Evolutionary conservation across 2,113 vertebrate genomes (phyloP).

Genomic region (Amia ocellicauda): DNA sequence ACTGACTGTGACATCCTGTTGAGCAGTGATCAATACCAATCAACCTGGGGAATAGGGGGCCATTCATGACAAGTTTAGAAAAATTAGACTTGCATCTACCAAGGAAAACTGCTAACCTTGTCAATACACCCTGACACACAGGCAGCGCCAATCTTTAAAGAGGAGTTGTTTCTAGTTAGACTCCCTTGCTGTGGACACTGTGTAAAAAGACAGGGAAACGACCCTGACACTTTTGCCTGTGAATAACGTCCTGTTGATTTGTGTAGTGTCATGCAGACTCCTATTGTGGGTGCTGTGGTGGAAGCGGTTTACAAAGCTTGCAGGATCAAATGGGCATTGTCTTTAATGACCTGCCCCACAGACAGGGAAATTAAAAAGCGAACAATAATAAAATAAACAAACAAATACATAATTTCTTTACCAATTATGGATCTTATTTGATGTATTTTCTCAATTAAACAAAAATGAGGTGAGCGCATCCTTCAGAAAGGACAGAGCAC

Average conservation of each 20-base stretch:
- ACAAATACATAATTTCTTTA: no score
- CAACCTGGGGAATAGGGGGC: not conserved
- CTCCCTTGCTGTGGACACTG: not conserved
- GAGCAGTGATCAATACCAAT: not conserved
- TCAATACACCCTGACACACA: not conserved
- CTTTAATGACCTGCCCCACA: no score
- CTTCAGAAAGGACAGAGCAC: no score
- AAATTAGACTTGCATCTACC: not conserved
- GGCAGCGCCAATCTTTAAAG: not conserved
- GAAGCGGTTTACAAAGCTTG: no score
- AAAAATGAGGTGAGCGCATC: no score
- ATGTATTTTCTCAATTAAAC: no score
- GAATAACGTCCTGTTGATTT: no score
- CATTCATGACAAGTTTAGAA: constrained; percentile 2
- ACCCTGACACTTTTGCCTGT: no score
- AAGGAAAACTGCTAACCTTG: not conserved
- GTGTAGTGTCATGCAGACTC: not conserved
- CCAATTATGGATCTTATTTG: no score
- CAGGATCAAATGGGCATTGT: no score
- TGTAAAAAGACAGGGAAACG: not conserved
- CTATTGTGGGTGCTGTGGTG: not conserved
- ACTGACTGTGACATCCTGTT: not conserved
- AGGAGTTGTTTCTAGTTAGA: not conserved
- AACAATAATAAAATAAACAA: no score
- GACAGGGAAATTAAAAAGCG: no score